Conservation (phyloP, 2,888 invertebrate species). For the Ellobium chinense region DNA sequence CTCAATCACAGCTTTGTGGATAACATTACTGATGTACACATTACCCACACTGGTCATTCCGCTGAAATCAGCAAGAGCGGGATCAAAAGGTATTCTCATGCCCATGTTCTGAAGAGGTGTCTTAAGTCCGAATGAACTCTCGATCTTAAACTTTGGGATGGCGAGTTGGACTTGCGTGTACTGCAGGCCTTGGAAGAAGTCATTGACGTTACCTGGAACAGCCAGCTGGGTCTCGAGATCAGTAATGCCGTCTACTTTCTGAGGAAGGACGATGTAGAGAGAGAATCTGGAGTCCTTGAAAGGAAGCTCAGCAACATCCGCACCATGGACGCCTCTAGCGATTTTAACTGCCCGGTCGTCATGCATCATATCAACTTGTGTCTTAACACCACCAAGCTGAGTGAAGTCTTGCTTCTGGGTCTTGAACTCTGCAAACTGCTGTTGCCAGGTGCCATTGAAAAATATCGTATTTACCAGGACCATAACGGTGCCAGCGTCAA, state of each 20-base stretch:
- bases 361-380: slow-evolving; percentile 31
- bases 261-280: slow-evolving; percentile 28
- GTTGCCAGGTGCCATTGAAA: slow-evolving; percentile 24
- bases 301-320: slow-evolving; percentile 11
- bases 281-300: slow-evolving; percentile 4
- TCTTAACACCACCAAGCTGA: slow-evolving; percentile 2
- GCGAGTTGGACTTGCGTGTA: too few relatives aligned
- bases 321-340: slow-evolving; percentile 1
- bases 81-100: background rate
- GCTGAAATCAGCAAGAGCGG: background rate
- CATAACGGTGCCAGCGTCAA: background rate
- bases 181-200: too few relatives aligned
- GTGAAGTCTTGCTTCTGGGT: slow-evolving; percentile 4
- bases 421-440: background rate
- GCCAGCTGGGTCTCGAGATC: too few relatives aligned
- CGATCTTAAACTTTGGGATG: too few relatives aligned
- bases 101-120: too few relatives aligned
- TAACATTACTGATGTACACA: too few relatives aligned
- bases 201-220: too few relatives aligned
- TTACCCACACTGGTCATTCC: too few relatives aligned
- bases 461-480: slow-evolving; percentile 22
- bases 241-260: background rate
- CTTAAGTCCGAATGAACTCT: too few relatives aligned
- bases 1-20: too few relatives aligned
- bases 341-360: background rate